Base-by-base conservation (phyloP, 2,797 vertebrate species). In the Cichlasoma orientale region DNA sequence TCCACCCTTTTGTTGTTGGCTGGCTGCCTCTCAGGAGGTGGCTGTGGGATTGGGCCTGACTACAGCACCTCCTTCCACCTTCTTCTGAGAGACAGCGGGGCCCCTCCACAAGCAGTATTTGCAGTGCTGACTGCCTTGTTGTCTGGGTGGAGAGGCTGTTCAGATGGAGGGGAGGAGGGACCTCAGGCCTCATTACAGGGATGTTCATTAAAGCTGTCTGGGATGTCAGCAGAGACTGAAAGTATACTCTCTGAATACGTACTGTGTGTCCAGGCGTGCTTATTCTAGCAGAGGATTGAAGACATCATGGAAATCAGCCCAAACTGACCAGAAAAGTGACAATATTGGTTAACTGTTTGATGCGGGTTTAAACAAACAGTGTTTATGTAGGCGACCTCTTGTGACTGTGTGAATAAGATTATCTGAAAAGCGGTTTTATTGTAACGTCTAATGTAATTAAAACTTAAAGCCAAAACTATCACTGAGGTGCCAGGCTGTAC, bases 21-120 rank as follows among this genome's bases (percentile, higher is more conserved):
- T 68, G 75, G 27, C 47, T 68, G 78, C 33, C 58, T 72, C 78
- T 56, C 76, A 78, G 78, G 87, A 79, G 76, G 77, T 73, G 47
- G 68, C 61, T 77, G 82, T 74, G 68, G 83, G 85, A 84, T 74
- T 74, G 78, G 70, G 47, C 50, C 72, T 61, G 68, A 59, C 59
- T 75, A 41, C 58, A 56, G 55, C 56, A 66, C 71, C 71, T 74
- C 76, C 44, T 61, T 58, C 53, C 53, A 72, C 56, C 31, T 44
- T 59, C 29, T 1, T n/a, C 66, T 47, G 23, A 41, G 63, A 36
- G 56, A 33, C 44, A 70, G 52, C 18, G 71, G 23, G 79, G 75
- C 75, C 75, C 53, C 81, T 80, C 58, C 7, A 71, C 55, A 69
- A 56, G 57, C 47, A 78, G 33, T 72, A 69, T 76, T 23, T 66